Evolutionary conservation across 2,888 invertebrate species (phyloP), one percentile per base, ranked within the genome.

Genomic region (Macrosoma leucophasiata): DNA sequence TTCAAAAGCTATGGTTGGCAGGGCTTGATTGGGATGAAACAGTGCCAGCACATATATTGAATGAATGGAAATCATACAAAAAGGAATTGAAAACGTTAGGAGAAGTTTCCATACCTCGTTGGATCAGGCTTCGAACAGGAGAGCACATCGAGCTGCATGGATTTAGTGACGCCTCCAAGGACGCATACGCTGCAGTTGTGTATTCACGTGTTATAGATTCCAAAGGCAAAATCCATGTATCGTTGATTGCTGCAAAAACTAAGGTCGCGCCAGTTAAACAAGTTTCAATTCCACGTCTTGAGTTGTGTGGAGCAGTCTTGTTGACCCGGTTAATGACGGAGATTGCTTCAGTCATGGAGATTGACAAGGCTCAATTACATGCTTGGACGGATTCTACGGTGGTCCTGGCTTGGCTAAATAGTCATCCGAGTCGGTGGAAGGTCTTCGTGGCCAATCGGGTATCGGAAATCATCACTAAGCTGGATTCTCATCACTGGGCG

Each of bases 1-100:
- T 17, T 17, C 17, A 17, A 17, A 4, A 7, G 4, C 17, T 17
- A 7, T 17, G 17, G 17, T 17, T 17, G 17, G 30, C 39, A 7
- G 39, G 43, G 4, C 7, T 49, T 4, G 30, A 9, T 4, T 55
- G 53, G 52, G 52, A 55, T 27, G 45, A 50, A 13, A 22, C 30
- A 8, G 14, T 48, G n/a, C 31, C 36, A 8, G 11, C 26, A 6
- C 24, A 44, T n/a, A 22, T 40, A 14, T 14, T 36, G 18, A 23
- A 29, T 8, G 46, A 43, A 20, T 41, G 45, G 45, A 6, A 30
- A 24, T 19, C 35, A 30, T 33, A 21, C 32, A n/a, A 23, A 30
- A 15, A 17, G 23, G 29, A 35, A 28, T 19, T 42, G 28, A 31
- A 10, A 10, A 18, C 30, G 11, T 30, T 45, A 4, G 19, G 13